phyloP scores from a whole-genome alignment of 2,888 invertebrate genomes.

The Cantharis flavilabris region DNA sequence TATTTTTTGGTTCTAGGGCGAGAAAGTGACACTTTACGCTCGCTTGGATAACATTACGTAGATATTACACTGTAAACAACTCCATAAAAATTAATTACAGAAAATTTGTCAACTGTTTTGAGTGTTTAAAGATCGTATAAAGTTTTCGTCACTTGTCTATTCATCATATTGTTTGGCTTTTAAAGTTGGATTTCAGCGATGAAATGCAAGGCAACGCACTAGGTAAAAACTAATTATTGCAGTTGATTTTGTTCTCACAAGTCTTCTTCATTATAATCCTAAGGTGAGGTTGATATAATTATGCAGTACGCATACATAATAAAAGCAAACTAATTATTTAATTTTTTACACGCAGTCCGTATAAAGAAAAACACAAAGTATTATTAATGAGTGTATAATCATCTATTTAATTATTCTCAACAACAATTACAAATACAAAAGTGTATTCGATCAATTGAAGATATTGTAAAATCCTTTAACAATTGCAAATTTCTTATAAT shows the following conservation, averaged over 20 bases:
- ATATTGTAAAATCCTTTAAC: slow-evolving; percentile 24
- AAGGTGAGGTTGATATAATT: not conserved
- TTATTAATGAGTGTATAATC: not conserved
- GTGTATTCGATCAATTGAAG: slow-evolving; percentile 23
- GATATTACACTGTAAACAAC: too few species aligned
- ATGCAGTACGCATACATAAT: not conserved
- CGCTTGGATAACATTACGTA: too few species aligned
- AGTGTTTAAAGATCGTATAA: not conserved
- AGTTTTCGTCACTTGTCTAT: not conserved
- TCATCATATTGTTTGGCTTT: not conserved
- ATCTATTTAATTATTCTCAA: slow-evolving; percentile 19
- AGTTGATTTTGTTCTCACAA: not conserved
- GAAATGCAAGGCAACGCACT: not conserved
- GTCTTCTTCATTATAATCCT: not conserved
- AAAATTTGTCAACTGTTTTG: not conserved
- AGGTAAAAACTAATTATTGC: not conserved
- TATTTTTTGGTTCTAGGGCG: too few species aligned
- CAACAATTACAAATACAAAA: slow-evolving; percentile 10
- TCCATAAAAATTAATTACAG: too few species aligned
- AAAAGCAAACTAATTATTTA: not conserved
- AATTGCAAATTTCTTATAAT: slow-evolving; percentile 37
- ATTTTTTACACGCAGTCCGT: not conserved
- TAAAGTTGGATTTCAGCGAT: not conserved
- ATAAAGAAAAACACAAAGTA: not conserved
- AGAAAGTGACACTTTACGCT: too few species aligned